Conservation (phyloP, 2,888 invertebrate genomes). For the Carpatolechia fugitivella region DNA sequence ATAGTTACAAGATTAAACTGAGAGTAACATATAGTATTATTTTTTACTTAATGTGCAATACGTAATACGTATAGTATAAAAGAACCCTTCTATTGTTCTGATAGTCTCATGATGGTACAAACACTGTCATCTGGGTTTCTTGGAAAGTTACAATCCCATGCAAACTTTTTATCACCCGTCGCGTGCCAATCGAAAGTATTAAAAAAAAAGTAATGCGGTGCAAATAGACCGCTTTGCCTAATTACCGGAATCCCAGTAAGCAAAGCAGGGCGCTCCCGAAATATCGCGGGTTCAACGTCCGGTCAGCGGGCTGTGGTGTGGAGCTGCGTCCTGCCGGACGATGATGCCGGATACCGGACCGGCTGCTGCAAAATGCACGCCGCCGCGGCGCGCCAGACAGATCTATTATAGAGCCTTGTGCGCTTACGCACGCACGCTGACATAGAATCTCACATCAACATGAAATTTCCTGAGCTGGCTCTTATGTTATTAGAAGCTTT, state of each 20-base stretch:
- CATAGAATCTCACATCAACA: too few relatives aligned
- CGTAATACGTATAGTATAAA: background rate
- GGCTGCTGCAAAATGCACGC: too few relatives aligned
- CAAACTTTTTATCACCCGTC: background rate
- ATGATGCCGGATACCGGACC: background rate
- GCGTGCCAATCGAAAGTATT: background rate
- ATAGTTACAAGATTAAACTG: too few relatives aligned
- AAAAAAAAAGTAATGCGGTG: background rate
- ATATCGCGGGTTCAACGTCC: constrained; percentile 52
- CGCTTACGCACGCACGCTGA: too few relatives aligned
- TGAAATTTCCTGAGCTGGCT: too few relatives aligned
- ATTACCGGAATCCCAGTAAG: constrained; percentile 46
- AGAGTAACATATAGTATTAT: too few relatives aligned
- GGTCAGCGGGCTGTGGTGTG: constrained; percentile 12
- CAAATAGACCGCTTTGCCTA: constrained; percentile 34
- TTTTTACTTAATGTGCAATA: background rate
- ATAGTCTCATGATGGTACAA: background rate
- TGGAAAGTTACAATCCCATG: background rate
- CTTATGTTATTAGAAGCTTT: too few relatives aligned
- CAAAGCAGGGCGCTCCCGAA: constrained; percentile 41
- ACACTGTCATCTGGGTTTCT: background rate
- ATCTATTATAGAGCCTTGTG: too few relatives aligned
- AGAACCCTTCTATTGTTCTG: background rate
- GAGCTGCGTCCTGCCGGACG: background rate
- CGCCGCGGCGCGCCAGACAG: too few relatives aligned